Percentiles rank a stretch among this genome's conserved stretches.
These are phyloP conservation scores for Electrophaes corylata DNA, from an alignment of 2,888 invertebrate genomes.

Conservation along the genomic window DNA sequence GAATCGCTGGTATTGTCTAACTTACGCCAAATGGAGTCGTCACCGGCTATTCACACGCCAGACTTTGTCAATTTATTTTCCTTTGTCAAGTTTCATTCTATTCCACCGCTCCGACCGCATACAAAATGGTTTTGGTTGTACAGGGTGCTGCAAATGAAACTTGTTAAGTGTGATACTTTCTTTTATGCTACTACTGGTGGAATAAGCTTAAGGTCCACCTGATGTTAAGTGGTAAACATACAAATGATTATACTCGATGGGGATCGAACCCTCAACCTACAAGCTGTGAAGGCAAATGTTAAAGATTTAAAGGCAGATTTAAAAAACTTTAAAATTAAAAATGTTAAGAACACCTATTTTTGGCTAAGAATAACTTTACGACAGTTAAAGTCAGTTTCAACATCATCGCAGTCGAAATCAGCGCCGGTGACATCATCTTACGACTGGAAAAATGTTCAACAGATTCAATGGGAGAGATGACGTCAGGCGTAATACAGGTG, in stretches of 20 bases:
- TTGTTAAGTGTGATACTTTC: not conserved
- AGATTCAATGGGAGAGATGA: too few species aligned
- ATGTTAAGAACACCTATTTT: too few species aligned
- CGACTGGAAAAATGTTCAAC: too few species aligned
- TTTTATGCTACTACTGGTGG: too few species aligned
- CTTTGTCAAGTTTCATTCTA: conserved; percentile 29
- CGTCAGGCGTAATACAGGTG: too few species aligned
- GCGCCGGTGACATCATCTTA: not conserved
- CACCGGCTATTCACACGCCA: conserved; percentile 23
- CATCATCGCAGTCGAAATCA: not conserved
- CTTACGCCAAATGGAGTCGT: conserved; percentile 6
- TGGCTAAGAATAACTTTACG: not conserved
- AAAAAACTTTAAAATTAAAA: not conserved
- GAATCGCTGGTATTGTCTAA: conserved; percentile 8
- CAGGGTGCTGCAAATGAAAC: not conserved
- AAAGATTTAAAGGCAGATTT: not conserved
- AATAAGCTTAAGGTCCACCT: too few species aligned
- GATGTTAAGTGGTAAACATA: too few species aligned
- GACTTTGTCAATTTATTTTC: conserved; percentile 30
- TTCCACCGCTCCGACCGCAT: not conserved
- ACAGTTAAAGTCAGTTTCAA: not conserved
- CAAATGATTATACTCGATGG: too few species aligned
- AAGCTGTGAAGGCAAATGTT: too few species aligned
- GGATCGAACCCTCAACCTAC: too few species aligned
- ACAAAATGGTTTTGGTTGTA: not conserved